Evolutionary conservation across 2,113 vertebrate genomes (phyloP).

Genomic region (Bubo scandiacus): DNA sequence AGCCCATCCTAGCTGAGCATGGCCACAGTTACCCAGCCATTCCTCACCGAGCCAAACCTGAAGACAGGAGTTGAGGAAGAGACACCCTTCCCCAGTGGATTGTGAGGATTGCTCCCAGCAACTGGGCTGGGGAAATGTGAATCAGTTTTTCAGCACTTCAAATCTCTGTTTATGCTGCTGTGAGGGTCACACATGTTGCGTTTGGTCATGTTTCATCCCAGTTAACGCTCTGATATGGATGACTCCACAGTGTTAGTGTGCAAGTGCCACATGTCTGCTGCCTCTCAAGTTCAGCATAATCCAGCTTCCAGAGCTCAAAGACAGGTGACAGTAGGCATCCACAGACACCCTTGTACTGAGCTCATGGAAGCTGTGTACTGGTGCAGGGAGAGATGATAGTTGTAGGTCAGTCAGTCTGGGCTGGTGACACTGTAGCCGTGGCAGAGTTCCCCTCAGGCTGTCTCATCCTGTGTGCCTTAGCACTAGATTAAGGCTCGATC

Average conservation of each 20-base stretch:
- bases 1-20: accelerated
- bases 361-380: accelerated
- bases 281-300: neutral
- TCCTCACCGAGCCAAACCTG: neutral
- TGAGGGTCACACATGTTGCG: accelerated
- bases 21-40: neutral
- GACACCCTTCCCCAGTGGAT: neutral
- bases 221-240: accelerated
- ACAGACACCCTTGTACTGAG: neutral
- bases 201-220: accelerated
- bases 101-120: neutral
- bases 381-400: neutral
- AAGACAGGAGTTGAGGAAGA: neutral
- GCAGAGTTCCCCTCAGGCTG: neutral
- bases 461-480: neutral
- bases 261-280: neutral
- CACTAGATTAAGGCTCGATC: neutral
- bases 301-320: neutral
- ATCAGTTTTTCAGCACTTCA: neutral
- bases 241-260: neutral
- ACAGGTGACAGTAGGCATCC: neutral
- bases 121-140: neutral
- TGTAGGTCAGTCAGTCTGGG: neutral
- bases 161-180: accelerated
- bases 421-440: neutral